These are phyloP conservation scores for Frankliniella intonsa DNA, from an alignment of 2,888 invertebrate species.

Conservation along the genomic window DNA sequence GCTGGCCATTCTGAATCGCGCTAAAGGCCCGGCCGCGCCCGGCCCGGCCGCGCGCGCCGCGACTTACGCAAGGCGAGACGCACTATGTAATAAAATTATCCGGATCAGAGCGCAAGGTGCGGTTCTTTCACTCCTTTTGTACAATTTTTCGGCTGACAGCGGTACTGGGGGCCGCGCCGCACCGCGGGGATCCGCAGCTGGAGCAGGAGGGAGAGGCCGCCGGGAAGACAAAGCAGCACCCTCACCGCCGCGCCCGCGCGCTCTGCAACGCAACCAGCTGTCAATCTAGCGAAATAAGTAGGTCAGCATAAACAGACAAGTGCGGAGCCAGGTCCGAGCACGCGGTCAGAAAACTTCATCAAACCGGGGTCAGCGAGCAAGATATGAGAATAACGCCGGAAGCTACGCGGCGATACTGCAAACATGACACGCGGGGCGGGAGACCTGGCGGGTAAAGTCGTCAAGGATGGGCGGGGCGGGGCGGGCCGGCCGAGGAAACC, in stretches of 20 bases:
- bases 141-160: background rate
- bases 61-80: background rate
- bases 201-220: background rate
- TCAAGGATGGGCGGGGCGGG: background rate
- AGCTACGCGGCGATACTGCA: background rate
- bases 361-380: too few species aligned
- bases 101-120: background rate
- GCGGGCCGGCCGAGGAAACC: background rate
- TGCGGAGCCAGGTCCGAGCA: too few species aligned
- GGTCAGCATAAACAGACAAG: too few species aligned
- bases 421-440: background rate
- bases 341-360: too few species aligned
- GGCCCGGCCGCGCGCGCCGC: background rate
- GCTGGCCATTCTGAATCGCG: background rate
- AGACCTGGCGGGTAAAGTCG: too few species aligned
- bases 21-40: background rate
- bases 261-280: too few species aligned
- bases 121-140: background rate
- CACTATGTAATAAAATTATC: conserved; percentile 12
- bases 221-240: background rate
- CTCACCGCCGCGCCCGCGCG: background rate
- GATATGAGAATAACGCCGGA: too few species aligned
- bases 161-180: background rate
- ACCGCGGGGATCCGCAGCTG: background rate
- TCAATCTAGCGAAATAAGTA: too few species aligned